phyloP scores from a whole-genome alignment of 2,797 vertebrate species.

The Urocyon cinereoargenteus region DNA sequence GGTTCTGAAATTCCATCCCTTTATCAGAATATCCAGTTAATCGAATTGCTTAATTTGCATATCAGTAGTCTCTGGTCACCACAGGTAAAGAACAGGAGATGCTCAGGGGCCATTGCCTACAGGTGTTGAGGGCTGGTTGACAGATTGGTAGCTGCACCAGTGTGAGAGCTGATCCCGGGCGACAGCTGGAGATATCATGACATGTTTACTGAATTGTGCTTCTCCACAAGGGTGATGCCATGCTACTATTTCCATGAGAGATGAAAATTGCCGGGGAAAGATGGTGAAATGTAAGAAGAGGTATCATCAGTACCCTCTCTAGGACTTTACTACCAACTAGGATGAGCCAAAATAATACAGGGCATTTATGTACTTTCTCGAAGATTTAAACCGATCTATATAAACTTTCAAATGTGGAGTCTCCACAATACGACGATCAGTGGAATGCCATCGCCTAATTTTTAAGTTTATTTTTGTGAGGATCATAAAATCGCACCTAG shows the following conservation, averaged over 20 bases:
- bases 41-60: neutral
- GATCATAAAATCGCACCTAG: neutral
- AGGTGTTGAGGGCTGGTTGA: neutral
- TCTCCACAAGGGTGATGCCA: neutral
- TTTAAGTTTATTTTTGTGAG: neutral
- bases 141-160: neutral
- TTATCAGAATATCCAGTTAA: neutral
- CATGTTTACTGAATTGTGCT: neutral
- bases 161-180: neutral
- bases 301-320: neutral
- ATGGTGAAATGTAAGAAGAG: neutral
- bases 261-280: neutral
- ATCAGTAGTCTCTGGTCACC: neutral
- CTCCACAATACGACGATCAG: neutral
- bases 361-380: neutral
- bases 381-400: neutral
- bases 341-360: neutral
- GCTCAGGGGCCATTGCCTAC: neutral
- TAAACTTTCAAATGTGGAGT: neutral
- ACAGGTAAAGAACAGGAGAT: neutral
- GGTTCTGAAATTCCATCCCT: neutral
- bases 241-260: neutral
- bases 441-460: neutral
- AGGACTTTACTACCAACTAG: no score
- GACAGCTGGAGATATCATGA: accelerated